Evolutionary conservation across 2,797 vertebrate genomes (phyloP).

Genomic region (Pseudochirops corinnae): DNA sequence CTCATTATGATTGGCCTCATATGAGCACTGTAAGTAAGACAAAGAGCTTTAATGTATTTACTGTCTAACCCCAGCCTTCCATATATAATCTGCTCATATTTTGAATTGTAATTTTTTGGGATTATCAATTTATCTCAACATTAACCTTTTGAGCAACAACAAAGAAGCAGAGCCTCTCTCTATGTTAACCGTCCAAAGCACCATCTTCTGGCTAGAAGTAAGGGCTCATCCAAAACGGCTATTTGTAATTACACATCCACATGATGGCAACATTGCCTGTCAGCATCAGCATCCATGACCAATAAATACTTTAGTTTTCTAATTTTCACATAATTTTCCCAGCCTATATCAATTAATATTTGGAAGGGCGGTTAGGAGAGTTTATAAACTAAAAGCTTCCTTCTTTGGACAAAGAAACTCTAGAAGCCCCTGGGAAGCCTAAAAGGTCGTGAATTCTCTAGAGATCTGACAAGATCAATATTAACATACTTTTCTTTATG

Average conservation of each 20-base stretch:
- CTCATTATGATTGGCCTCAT: background rate
- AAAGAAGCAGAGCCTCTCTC: background rate
- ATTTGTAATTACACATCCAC: background rate
- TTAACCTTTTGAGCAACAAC: background rate
- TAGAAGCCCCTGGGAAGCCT: background rate
- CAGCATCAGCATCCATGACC: background rate
- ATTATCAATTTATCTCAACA: background rate
- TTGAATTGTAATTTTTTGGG: background rate
- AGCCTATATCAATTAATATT: background rate
- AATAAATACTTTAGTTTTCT: background rate
- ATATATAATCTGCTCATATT: background rate
- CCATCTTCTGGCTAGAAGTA: constrained; percentile 18
- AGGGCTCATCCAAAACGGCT: background rate
- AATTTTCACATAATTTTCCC: background rate
- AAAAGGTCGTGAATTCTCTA: background rate
- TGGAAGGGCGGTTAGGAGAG: background rate
- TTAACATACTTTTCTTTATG: background rate
- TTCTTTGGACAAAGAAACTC: background rate
- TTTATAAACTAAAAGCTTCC: background rate
- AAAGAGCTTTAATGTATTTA: background rate
- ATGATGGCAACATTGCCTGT: background rate
- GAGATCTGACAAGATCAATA: background rate
- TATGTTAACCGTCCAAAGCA: background rate
- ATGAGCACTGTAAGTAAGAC: background rate
- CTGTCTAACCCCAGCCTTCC: background rate